Evolutionary conservation across 2,113 vertebrate species (phyloP).

Genomic region (Cromileptes altivelis): DNA sequence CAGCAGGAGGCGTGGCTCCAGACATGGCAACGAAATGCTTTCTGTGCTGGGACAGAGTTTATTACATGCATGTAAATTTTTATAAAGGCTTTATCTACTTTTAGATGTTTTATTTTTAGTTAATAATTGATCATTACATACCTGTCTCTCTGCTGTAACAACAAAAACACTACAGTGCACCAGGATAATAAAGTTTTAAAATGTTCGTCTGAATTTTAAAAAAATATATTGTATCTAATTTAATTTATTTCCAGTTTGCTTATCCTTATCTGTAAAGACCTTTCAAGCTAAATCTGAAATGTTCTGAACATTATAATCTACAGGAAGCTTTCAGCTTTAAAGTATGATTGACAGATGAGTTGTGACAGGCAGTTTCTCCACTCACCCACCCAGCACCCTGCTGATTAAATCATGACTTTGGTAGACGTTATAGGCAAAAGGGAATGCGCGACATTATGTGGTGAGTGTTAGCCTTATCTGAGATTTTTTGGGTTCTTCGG

Average conservation of each 20-base stretch:
- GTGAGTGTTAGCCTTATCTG: neutral
- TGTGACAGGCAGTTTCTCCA: neutral
- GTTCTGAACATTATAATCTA: neutral
- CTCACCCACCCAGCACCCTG: neutral
- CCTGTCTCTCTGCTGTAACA: neutral
- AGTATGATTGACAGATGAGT: neutral
- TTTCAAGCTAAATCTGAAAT: neutral
- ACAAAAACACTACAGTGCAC: too few species aligned
- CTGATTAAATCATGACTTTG: neutral
- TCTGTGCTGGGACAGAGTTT: neutral
- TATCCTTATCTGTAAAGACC: neutral
- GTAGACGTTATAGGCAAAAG: neutral
- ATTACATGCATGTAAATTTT: neutral
- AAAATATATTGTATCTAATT: neutral
- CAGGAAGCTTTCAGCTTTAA: neutral
- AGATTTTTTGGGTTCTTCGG: neutral
- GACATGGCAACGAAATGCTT: constrained; percentile 16
- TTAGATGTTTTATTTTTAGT: neutral
- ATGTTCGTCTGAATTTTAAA: neutral
- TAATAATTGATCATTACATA: neutral
- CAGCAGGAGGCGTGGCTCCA: constrained; percentile 41
- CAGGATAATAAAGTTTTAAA: neutral
- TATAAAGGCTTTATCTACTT: neutral
- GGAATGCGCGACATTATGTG: neutral
- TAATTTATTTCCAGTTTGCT: neutral